Percentiles rank a stretch among this genome's conserved stretches.
Conservation (phyloP, 2,888 invertebrate genomes). For the Agelastica alni region DNA sequence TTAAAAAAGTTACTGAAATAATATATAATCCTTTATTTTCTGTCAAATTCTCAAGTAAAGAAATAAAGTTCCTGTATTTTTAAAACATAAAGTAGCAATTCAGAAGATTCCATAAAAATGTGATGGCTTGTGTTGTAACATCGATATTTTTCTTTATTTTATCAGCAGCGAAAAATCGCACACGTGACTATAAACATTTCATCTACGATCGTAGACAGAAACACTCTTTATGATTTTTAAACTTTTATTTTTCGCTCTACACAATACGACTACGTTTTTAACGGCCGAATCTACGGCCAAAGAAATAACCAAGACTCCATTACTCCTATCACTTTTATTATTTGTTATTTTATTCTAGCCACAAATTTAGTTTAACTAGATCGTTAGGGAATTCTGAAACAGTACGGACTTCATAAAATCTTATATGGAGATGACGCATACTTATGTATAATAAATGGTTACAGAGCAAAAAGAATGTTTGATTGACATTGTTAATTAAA, state of each 20-base stretch:
- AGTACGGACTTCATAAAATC: neutral
- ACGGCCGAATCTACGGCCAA: conserved; percentile 7
- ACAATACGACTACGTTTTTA: conserved; percentile 15
- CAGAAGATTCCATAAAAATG: too few species aligned
- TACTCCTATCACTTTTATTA: conserved; percentile 15
- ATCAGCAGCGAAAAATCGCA: neutral
- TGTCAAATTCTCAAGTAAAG: too few species aligned
- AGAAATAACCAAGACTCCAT: conserved; percentile 9
- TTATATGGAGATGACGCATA: neutral
- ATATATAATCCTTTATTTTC: too few species aligned
- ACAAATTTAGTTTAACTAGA: conserved; percentile 9
- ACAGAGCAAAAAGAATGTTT: too few species aligned
- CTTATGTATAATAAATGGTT: too few species aligned
- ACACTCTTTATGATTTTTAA: conserved; percentile 7
- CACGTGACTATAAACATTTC: conserved; percentile 8
- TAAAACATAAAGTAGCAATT: too few species aligned
- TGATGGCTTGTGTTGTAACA: neutral
- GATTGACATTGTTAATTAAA: too few species aligned
- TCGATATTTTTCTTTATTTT: neutral
- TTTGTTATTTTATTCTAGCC: conserved; percentile 13
- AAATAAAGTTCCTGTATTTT: too few species aligned
- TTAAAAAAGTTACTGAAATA: too few species aligned
- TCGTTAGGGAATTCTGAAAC: neutral
- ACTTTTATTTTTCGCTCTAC: conserved; percentile 13
- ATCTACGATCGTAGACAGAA: conserved; percentile 16